Evolutionary conservation across 2,113 vertebrate species (phyloP).

Genomic region (Pelmatolapia mariae): DNA sequence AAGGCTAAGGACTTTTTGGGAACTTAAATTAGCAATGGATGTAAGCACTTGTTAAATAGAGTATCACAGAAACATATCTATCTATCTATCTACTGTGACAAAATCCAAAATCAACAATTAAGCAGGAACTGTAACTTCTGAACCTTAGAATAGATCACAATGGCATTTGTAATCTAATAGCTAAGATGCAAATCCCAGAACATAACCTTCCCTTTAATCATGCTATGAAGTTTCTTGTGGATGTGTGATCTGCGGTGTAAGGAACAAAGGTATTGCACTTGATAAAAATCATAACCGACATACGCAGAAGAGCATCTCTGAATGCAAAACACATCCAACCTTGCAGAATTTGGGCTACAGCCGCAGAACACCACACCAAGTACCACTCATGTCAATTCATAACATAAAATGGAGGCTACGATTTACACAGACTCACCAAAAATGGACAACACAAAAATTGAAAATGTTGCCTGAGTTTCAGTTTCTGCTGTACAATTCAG

Average conservation of each 20-base stretch:
- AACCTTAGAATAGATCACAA: not conserved
- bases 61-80: not conserved
- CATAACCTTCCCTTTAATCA: not conserved
- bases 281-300: not conserved
- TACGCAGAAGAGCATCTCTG: not conserved
- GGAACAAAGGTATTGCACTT: not conserved
- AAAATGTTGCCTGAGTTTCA: not conserved
- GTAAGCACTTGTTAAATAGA: constrained; percentile 1
- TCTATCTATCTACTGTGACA: not conserved
- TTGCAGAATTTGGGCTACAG: not conserved
- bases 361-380: rapidly evolving
- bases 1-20: constrained; percentile 6
- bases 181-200: not conserved
- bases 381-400: rapidly evolving
- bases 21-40: constrained; percentile 10
- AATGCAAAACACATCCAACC: not conserved
- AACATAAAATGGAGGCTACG: rapidly evolving
- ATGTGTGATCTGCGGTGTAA: not conserved
- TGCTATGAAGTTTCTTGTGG: not conserved
- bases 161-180: not conserved
- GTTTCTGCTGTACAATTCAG: not conserved
- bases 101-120: not conserved
- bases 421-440: not conserved
- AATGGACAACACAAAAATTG: not conserved
- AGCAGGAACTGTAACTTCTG: not conserved